Conservation (phyloP, 2,797 vertebrate genomes). For the Gadopsis bispinosus region DNA sequence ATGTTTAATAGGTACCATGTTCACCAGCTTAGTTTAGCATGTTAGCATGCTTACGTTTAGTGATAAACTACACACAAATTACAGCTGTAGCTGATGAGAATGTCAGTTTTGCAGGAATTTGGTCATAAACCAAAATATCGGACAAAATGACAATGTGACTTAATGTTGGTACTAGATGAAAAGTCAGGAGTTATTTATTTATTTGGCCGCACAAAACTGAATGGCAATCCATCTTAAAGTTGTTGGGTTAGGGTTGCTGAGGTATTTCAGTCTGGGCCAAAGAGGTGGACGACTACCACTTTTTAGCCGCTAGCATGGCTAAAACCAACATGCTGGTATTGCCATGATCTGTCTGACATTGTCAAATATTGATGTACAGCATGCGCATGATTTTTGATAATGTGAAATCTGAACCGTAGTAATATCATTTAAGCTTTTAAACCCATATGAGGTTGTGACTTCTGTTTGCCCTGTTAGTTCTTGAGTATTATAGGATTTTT, state of each 20-base stretch:
- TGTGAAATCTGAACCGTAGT: slow-evolving; percentile 22
- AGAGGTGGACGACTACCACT: neutral
- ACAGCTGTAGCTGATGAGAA: neutral
- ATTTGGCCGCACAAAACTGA: too few relatives aligned
- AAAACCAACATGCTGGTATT: neutral
- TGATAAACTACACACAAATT: neutral
- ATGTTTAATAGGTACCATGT: too few relatives aligned
- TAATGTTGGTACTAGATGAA: neutral
- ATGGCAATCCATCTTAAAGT: neutral
- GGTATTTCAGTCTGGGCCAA: neutral
- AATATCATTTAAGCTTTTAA: slow-evolving; percentile 47
- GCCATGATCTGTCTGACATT: neutral
- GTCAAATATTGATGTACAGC: slow-evolving; percentile 7
- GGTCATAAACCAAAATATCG: neutral
- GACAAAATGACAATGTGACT: neutral
- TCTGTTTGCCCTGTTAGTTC: slow-evolving; percentile 32
- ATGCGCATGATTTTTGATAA: neutral
- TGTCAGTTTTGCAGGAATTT: neutral
- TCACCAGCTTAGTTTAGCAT: too few relatives aligned
- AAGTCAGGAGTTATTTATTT: neutral
- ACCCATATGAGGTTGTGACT: slow-evolving; percentile 23
- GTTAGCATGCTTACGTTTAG: too few relatives aligned
- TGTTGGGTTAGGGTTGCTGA: too few relatives aligned
- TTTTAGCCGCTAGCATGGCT: neutral
- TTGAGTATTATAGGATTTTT: slow-evolving; percentile 53